Evolutionary conservation across 1,140 invertebrate species (phyloP), one percentile per base, ranked within the genome.

Genomic region (Branchinecta lindahli): DNA sequence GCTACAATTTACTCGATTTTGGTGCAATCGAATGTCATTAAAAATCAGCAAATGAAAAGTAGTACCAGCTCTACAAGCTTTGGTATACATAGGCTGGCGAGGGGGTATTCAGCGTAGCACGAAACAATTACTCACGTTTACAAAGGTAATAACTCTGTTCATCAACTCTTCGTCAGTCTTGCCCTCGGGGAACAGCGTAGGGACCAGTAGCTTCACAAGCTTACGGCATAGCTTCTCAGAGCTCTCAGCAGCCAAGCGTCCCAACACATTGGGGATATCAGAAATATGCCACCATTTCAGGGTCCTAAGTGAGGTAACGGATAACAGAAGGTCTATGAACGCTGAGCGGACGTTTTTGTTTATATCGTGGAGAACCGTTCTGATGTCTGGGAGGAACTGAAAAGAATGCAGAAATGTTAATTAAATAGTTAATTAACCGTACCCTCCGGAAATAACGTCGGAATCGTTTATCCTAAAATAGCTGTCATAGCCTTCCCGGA

Each of bases 121-220:
- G 33, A 33, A 33, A 33, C 33, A 33, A 33, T 33, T 33, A 61
- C 52, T 61, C 18, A 61, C 52, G 12, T 20, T 20, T 15, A 61
- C 52, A 61, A 61, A 61, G 18, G 52, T 61, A 12, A 61, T 61
- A 61, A 20, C 52, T 61, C 52, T 61, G 52, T 61, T 61, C 12
- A 61, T 12, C 52, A 61, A 15, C 18, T 61, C 52, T 15, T 61
- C 52, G 6, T 61, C 52, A 61, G 52, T 15, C 18, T 61, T 61
- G 2, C 18, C 18, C 12, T 61, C 52, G 6, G 52, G 52, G 18
- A 61, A 61, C 52, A 61, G 18, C 12, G 12, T 61, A 61, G 52
- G 52, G 18, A 15, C 4, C 12, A 61, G 12, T 6, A 61, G 6
- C 52, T 61, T 61, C 18, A 61, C 52, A 61, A 61, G 52, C 18